Conservation (phyloP, 2,888 invertebrate species). For the Philopedon plagiatum region DNA sequence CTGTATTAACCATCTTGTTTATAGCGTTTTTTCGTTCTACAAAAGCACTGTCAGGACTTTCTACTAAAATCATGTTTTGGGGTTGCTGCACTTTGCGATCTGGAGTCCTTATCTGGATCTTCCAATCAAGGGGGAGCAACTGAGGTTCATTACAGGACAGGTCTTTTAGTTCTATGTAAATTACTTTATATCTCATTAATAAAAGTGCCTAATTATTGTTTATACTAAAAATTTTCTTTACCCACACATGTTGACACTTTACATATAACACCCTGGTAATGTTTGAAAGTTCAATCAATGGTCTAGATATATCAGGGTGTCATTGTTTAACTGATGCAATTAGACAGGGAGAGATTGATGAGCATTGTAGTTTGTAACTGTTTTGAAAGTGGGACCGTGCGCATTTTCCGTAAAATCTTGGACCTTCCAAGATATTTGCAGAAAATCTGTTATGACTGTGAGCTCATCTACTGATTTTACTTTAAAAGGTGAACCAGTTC, state of each 20-base stretch:
- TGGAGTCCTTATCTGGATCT: not conserved
- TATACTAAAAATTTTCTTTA: not conserved
- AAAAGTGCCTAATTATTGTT: not conserved
- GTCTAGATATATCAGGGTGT: not conserved
- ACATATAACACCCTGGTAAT: not conserved
- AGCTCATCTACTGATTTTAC: too few species aligned
- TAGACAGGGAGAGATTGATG: not conserved
- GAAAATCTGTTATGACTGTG: too few species aligned
- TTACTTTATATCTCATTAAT: constrained; percentile 11
- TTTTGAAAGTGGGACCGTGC: not conserved
- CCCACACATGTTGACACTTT: constrained; percentile 5
- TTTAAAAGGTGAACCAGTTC: too few species aligned
- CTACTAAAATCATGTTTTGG: constrained; percentile 18
- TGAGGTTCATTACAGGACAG: not conserved
- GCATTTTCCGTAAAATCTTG: not conserved
- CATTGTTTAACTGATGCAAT: not conserved
- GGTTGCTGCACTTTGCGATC: not conserved
- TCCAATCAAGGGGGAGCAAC: not conserved
- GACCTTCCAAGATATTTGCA: too few species aligned
- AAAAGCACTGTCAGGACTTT: constrained; percentile 17
- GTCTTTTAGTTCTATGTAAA: not conserved
- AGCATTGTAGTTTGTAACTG: not conserved
- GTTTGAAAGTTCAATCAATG: not conserved
- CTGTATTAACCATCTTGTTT: constrained; percentile 33
- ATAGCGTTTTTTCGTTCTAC: constrained; percentile 26